Conservation (phyloP, 2,797 vertebrate genomes). For the Podarcis lilfordi region DNA sequence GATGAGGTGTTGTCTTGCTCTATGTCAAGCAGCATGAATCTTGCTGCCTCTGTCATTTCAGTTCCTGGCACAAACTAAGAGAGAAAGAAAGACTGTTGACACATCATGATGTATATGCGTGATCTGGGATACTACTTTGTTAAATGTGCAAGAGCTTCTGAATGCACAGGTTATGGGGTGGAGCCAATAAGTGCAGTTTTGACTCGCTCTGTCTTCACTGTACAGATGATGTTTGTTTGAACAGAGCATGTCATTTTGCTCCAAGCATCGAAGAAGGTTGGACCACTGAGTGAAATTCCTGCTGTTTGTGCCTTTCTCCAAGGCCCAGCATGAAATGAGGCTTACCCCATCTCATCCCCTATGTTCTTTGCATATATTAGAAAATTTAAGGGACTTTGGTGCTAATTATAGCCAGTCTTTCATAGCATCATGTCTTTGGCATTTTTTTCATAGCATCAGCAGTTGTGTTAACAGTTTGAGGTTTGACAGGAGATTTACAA, state of each 20-base stretch:
- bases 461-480: background rate
- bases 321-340: background rate
- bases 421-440: background rate
- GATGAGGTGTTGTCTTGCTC: background rate
- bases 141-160: background rate
- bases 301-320: background rate
- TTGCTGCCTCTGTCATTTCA: background rate
- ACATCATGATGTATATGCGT: background rate
- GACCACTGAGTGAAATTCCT: background rate
- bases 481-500: background rate
- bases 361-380: background rate
- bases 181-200: background rate
- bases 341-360: background rate
- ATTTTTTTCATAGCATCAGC: background rate
- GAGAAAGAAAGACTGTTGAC: background rate
- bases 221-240: background rate
- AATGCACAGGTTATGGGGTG: background rate
- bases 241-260: background rate
- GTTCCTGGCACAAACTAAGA: no score
- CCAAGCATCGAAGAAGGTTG: background rate
- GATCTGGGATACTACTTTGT: background rate
- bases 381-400: no score
- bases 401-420: background rate
- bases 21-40: background rate
- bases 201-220: background rate